These are phyloP conservation scores for Eupithecia inturbata DNA, from an alignment of 2,888 invertebrate species.

Conservation along the genomic window DNA sequence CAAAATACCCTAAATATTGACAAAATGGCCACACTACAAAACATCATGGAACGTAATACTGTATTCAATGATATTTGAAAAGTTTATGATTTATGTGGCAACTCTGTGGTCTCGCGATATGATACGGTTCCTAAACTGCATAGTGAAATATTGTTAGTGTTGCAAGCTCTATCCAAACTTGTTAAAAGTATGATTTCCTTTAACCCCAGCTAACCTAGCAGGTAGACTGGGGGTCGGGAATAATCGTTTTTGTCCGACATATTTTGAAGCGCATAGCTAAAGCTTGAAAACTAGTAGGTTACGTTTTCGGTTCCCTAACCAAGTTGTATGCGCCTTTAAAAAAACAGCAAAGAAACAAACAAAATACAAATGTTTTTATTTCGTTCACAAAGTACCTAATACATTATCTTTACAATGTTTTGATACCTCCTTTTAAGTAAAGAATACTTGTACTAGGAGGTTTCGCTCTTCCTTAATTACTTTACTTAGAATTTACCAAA, in stretches of 20 bases:
- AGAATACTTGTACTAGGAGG: too few species aligned
- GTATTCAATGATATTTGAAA: slow-evolving; percentile 62
- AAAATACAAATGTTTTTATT: too few species aligned
- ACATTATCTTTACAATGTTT: too few species aligned
- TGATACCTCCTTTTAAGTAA: too few species aligned
- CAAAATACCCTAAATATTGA: neutral
- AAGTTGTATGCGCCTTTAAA: neutral
- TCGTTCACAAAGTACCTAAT: too few species aligned
- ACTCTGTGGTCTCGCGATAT: slow-evolving; percentile 33
- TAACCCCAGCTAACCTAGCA: neutral
- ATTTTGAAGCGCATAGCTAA: neutral
- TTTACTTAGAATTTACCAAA: too few species aligned
- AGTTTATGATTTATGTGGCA: slow-evolving; percentile 72
- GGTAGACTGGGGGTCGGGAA: neutral
- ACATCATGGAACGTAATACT: slow-evolving; percentile 36
- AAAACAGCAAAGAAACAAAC: too few species aligned
- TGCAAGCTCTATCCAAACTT: neutral
- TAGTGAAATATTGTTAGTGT: slow-evolving; percentile 12
- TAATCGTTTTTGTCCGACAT: neutral
- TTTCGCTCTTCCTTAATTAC: too few species aligned
- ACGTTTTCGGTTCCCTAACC: neutral
- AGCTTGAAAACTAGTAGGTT: neutral
- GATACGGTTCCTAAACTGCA: slow-evolving; percentile 15
- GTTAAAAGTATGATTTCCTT: slow-evolving; percentile 1
- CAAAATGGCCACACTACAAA: slow-evolving; percentile 38